Conservation (phyloP, 2,888 invertebrate species). For the Lithophane leautieri region DNA sequence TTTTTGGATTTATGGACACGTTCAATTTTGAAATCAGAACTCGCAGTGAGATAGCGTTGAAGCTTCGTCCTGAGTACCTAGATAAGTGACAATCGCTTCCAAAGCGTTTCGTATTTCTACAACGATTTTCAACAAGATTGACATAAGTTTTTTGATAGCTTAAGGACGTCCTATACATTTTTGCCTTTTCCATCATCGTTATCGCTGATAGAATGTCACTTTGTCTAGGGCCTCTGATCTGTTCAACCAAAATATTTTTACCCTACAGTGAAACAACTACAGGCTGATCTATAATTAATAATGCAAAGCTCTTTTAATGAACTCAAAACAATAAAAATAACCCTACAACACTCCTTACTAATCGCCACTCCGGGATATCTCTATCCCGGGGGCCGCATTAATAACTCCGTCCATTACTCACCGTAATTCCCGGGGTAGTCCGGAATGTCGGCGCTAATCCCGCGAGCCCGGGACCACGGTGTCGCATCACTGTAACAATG, state of each 20-base stretch:
- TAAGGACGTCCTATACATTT: too few relatives aligned
- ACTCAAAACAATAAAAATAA: conserved; percentile 39
- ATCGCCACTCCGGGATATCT: conserved; percentile 63
- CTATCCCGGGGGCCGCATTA: conserved; percentile 63
- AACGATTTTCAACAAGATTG: too few relatives aligned
- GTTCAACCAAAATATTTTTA: neutral
- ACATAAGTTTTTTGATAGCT: too few relatives aligned
- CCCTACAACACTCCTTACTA: conserved; percentile 56
- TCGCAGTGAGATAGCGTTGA: neutral
- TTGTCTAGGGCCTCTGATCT: too few relatives aligned
- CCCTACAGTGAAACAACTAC: neutral
- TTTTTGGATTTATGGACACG: neutral
- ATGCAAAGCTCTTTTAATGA: conserved; percentile 6
- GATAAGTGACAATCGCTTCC: too few relatives aligned
- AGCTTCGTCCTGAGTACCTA: too few relatives aligned
- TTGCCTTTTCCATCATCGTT: too few relatives aligned
- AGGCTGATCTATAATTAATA: conserved; percentile 2
- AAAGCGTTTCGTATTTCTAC: too few relatives aligned
- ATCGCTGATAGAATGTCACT: too few relatives aligned
- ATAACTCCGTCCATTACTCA: conserved; percentile 73
- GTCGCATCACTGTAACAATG: conserved; percentile 71
- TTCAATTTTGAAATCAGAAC: neutral
- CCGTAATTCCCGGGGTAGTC: conserved; percentile 73
- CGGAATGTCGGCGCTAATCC: conserved; percentile 71
- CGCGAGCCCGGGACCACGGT: conserved; percentile 65